phyloP scores from a whole-genome alignment of 2,797 vertebrate species.

The Sus cebifrons region DNA sequence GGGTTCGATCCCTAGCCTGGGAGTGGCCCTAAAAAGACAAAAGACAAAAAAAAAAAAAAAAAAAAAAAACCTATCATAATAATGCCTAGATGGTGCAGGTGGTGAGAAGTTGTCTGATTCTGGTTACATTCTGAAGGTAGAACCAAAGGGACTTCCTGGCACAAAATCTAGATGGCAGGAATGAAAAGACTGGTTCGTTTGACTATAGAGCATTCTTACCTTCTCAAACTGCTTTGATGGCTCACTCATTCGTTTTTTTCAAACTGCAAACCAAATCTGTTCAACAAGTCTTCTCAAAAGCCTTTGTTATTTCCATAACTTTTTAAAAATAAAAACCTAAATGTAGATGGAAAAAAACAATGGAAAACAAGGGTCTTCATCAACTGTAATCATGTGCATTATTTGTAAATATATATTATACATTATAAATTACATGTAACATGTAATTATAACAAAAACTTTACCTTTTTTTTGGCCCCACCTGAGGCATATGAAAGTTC shows the following conservation, averaged over 20 bases:
- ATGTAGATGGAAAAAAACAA: slow-evolving; percentile 26
- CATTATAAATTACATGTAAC: slow-evolving; percentile 69
- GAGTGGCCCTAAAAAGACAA: not conserved
- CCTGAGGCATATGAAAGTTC: no score
- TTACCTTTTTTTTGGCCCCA: not conserved
- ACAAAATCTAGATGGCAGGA: slow-evolving; percentile 22
- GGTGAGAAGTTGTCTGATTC: slow-evolving; percentile 3
- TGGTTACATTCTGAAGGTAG: slow-evolving; percentile 18
- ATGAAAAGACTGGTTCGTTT: slow-evolving; percentile 24
- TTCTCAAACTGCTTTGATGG: slow-evolving; percentile 38
- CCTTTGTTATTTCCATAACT: slow-evolving; percentile 59
- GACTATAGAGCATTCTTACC: not conserved
- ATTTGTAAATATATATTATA: slow-evolving; percentile 74
- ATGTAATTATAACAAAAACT: slow-evolving; percentile 76
- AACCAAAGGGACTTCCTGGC: slow-evolving; percentile 28
- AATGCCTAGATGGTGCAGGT: not conserved
- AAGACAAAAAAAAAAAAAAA: not conserved
- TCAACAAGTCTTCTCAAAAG: slow-evolving; percentile 39
- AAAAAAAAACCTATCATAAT: not conserved
- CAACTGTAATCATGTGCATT: slow-evolving; percentile 59
- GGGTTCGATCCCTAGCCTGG: no score
- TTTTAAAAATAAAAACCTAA: slow-evolving; percentile 67
- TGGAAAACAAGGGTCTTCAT: slow-evolving; percentile 48
- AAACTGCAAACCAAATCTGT: not conserved
- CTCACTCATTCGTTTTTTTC: not conserved